These are phyloP conservation scores for Anas acuta DNA, from an alignment of 2,797 vertebrate genomes.

Conservation along the genomic window DNA sequence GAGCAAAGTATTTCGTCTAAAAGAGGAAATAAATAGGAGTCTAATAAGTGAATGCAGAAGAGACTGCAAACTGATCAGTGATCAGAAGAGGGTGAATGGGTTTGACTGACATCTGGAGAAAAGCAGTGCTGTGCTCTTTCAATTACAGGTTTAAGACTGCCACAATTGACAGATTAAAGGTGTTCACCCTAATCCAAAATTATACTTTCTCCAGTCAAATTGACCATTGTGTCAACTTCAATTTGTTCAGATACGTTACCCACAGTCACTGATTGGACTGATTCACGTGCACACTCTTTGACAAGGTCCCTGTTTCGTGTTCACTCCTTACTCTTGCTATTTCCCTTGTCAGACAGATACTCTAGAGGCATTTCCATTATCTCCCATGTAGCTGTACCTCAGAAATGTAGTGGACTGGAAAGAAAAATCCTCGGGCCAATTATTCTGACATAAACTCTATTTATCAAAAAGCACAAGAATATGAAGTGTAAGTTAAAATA, in stretches of 20 bases:
- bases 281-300: slow-evolving; percentile 30
- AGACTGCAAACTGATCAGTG: slow-evolving; percentile 19
- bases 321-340: slow-evolving; percentile 34
- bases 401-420: slow-evolving; percentile 63
- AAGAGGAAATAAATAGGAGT: neutral
- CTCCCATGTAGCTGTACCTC: slow-evolving; percentile 55
- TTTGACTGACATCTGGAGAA: slow-evolving; percentile 31
- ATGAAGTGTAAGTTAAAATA: slow-evolving; percentile 59
- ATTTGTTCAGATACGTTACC: slow-evolving; percentile 35
- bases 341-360: slow-evolving; percentile 56
- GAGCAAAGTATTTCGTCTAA: neutral
- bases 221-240: slow-evolving; percentile 43
- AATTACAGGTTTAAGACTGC: slow-evolving; percentile 58
- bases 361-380: slow-evolving; percentile 59
- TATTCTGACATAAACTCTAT: slow-evolving; percentile 69
- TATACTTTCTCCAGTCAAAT: slow-evolving; percentile 50
- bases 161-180: slow-evolving; percentile 61
- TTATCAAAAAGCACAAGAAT: slow-evolving; percentile 67
- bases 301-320: slow-evolving; percentile 58
- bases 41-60: slow-evolving; percentile 34
- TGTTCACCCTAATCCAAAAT: slow-evolving; percentile 57
- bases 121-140: slow-evolving; percentile 33
- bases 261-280: slow-evolving; percentile 35
- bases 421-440: slow-evolving; percentile 57
- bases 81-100: slow-evolving; percentile 10